Evolutionary conservation across 2,113 vertebrate species (phyloP).

Genomic region (Bufo gargarizans): DNA sequence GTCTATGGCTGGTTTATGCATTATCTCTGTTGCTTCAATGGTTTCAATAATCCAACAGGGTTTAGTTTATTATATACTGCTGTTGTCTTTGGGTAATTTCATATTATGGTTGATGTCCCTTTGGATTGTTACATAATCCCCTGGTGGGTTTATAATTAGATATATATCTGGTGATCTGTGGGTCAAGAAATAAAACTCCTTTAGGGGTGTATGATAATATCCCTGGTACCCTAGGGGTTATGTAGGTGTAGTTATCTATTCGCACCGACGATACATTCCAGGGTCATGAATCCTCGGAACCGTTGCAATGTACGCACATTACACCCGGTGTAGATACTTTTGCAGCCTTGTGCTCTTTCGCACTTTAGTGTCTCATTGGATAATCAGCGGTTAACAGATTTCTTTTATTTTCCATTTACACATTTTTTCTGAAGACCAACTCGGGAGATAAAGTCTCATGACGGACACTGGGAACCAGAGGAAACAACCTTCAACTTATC

Average conservation of each 20-base stretch:
- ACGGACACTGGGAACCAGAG: constrained; percentile 35
- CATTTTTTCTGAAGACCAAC: not conserved
- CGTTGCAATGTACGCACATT: no score
- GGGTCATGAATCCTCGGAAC: not conserved
- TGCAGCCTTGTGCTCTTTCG: not conserved
- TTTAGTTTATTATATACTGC: no score
- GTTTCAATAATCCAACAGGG: no score
- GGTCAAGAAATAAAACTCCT: not conserved
- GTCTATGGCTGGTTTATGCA: no score
- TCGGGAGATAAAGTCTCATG: constrained; percentile 19
- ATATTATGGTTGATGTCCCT: no score
- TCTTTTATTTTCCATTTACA: not conserved
- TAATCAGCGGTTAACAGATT: not conserved
- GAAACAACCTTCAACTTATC: constrained; percentile 39
- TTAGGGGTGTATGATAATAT: not conserved
- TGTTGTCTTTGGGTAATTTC: no score
- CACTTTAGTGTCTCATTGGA: not conserved
- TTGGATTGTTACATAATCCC: no score
- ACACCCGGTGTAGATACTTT: no score
- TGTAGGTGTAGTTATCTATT: no score
- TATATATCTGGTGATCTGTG: not conserved
- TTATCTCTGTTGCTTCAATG: no score
- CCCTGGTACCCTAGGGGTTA: not conserved
- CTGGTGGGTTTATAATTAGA: not conserved
- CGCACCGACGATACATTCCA: not conserved